Evolutionary conservation across 2,888 invertebrate species (phyloP), one percentile per base, ranked within the genome.

Genomic region (Neoascia interrupta): DNA sequence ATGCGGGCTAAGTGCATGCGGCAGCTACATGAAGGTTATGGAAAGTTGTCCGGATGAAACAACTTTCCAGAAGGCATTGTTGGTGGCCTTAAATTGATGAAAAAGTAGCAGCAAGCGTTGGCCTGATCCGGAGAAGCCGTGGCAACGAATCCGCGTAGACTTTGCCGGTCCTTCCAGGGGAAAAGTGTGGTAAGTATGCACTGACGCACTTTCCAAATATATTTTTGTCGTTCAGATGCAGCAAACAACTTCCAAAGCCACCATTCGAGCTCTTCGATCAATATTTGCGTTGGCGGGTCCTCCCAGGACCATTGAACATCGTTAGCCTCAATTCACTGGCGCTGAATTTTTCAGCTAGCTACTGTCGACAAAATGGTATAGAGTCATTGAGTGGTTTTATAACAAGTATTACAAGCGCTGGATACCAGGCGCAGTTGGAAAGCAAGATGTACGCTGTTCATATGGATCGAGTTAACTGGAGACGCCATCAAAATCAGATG

Each of bases 141-240:
- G 58, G 34, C 39, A 58, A 8, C 37, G 49, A 11, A 13, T 68
- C 6, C 58, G 41, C 1, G 18, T 66, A 19, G 54, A 56, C n/a
- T 54, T 66, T 6, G 54, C 39, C 0, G 37, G 54, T 37, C 66
- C 66, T 0, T 45, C 45, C 3, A 16, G 36, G 2, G 36, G 39
- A 15, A 23, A 41, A 11, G 51, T 69, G 60, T 60, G 45, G 36
- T 45, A 37, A n/a, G 13, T 56, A 13, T 58, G 60, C 15, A 41
- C 49, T 16, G 41, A 68, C 56, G 47, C 56, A 3, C 39, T 53
- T 13, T 54, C 53, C 2, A 53, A 53, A 36, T 53, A 43, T 19
- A 60, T 51, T 11, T 60, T 69, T 21, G 36, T 69, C 13, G n/a
- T 53, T 5, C 45, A 69, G 47, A 69, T 69, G 49, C 34, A 26